Evolutionary conservation across 92 coral and sea anemone genomes (phyloP).

Genomic region (Zoanthus gigantus): DNA sequence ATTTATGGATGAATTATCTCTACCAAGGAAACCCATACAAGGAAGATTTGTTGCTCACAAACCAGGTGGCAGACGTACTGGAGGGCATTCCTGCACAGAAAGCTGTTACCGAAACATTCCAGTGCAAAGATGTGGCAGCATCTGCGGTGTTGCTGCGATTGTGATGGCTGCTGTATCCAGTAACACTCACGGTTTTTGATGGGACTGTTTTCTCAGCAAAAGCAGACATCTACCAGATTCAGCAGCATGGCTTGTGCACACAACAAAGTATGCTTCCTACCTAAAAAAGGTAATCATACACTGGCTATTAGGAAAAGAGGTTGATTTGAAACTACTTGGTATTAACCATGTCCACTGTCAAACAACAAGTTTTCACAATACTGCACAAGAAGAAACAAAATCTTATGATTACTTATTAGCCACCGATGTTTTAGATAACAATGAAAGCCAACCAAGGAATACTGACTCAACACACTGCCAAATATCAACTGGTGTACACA

Average conservation of each 20-base stretch:
- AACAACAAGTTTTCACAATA: background rate
- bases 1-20: constrained; percentile 21
- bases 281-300: constrained; percentile 60
- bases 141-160: constrained; percentile 52
- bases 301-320: constrained; percentile 53
- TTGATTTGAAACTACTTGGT: constrained; percentile 59
- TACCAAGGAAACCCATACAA: constrained; percentile 40
- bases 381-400: background rate
- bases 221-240: constrained; percentile 10
- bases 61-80: background rate
- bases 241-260: constrained; percentile 53
- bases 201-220: constrained; percentile 38
- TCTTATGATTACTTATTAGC: background rate
- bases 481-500: background rate
- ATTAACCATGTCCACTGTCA: background rate
- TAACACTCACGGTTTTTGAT: constrained; percentile 35
- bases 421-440: background rate
- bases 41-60: constrained; percentile 53
- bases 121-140: constrained; percentile 34
- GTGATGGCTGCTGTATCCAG: constrained; percentile 57
- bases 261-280: constrained; percentile 58
- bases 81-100: constrained; percentile 14
- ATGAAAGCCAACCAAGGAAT: background rate
- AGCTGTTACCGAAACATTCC: constrained; percentile 35
- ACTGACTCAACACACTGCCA: background rate